phyloP scores from a whole-genome alignment of 2,888 invertebrate species.

The Neuroscelio doddi region DNA sequence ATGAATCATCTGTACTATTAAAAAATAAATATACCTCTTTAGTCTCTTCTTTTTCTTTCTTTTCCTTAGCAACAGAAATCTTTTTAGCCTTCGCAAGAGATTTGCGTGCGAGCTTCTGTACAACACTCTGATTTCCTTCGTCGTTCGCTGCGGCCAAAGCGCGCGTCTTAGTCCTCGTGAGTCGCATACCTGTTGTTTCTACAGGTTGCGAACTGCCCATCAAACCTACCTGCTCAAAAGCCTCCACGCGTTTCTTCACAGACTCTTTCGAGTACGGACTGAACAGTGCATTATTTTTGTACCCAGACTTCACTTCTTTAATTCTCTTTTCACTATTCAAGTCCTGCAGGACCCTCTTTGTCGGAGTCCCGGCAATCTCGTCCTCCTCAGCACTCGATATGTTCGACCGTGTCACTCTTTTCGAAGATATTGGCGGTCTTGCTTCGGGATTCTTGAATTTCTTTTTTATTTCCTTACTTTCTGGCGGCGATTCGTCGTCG shows the following conservation, averaged over 20 bases:
- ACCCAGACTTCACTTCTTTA: slow-evolving; percentile 54
- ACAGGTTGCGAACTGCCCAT: slow-evolving; percentile 61
- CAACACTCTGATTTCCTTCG: slow-evolving; percentile 37
- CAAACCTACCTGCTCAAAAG: slow-evolving; percentile 75
- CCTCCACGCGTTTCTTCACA: slow-evolving; percentile 76
- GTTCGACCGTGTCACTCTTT: slow-evolving; percentile 31
- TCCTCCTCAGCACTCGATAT: slow-evolving; percentile 55
- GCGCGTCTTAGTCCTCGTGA: slow-evolving; percentile 76
- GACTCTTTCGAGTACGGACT: slow-evolving; percentile 77
- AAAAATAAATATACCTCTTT: slow-evolving; percentile 60
- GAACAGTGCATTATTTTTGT: slow-evolving; percentile 68
- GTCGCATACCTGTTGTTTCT: slow-evolving; percentile 63
- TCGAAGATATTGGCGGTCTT: slow-evolving; percentile 19
- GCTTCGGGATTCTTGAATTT: slow-evolving; percentile 22
- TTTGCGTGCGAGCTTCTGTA: slow-evolving; percentile 64
- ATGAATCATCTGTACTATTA: background rate
- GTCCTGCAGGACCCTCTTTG: slow-evolving; percentile 36
- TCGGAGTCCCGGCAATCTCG: slow-evolving; percentile 54
- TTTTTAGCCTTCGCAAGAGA: slow-evolving; percentile 64
- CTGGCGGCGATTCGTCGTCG: slow-evolving; percentile 67
- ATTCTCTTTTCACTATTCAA: slow-evolving; percentile 25
- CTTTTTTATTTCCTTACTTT: slow-evolving; percentile 45
- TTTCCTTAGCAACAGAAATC: slow-evolving; percentile 59
- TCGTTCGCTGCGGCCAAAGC: slow-evolving; percentile 72
- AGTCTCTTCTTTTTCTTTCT: slow-evolving; percentile 56